These are phyloP conservation scores for Leptogaster cylindrica DNA, from an alignment of 2,888 invertebrate genomes.

Conservation along the genomic window DNA sequence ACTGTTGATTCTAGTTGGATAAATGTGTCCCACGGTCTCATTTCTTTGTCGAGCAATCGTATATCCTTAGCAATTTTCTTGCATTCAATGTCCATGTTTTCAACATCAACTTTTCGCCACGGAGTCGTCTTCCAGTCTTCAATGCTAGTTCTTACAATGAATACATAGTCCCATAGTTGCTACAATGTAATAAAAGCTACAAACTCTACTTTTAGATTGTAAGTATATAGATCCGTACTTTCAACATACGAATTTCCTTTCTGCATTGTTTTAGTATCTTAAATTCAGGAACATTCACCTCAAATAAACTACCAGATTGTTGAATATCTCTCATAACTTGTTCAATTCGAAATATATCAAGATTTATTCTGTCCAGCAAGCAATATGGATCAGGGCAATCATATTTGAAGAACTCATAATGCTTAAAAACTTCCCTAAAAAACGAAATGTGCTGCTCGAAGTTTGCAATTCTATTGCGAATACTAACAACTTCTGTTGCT, in stretches of 20 bases:
- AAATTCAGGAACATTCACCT: constrained; percentile 94
- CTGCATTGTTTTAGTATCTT: constrained; percentile 90
- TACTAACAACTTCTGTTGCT: constrained; percentile 90
- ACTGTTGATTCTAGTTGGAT: constrained; percentile 87
- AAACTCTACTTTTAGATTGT: no score
- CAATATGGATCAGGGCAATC: constrained; percentile 76
- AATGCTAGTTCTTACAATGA: constrained; percentile 87
- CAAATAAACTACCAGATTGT: constrained; percentile 90
- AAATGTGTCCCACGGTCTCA: constrained; percentile 93
- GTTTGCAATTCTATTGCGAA: constrained; percentile 81
- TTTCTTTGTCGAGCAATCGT: constrained; percentile 90
- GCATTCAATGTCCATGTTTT: constrained; percentile 98
- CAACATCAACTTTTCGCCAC: constrained; percentile 96
- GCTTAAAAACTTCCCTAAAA: constrained; percentile 87
- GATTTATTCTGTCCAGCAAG: constrained; percentile 78
- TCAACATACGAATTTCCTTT: constrained; percentile 85
- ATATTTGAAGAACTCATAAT: constrained; percentile 77
- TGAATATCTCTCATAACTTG: constrained; percentile 85
- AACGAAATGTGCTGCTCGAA: constrained; percentile 85
- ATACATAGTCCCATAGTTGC: constrained; percentile 95
- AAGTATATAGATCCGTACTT: no score
- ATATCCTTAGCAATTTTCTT: constrained; percentile 97
- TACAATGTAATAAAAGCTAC: constrained; percentile 55
- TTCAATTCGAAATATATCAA: constrained; percentile 80
- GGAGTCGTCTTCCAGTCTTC: constrained; percentile 97